Evolutionary conservation across 2,797 vertebrate species (phyloP), one percentile per base, ranked within the genome.

Genomic region (Galago senegalensis): DNA sequence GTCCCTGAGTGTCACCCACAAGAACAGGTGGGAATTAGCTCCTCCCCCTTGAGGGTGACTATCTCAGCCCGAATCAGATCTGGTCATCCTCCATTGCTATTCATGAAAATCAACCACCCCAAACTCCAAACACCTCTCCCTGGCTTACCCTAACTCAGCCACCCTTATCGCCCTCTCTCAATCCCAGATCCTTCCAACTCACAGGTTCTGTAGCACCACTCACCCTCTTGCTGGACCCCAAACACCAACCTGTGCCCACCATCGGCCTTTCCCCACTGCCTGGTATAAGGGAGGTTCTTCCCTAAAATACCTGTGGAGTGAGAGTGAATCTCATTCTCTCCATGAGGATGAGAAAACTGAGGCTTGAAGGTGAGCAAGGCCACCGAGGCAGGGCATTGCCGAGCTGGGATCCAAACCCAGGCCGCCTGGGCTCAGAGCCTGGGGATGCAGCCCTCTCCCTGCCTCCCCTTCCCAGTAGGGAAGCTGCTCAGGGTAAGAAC

Each of bases 361-460:
- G 82, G 8, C 65, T 11, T 34, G 1, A 80, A 77, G 29, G 27
- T 14, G 11, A 75, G 91, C 58, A 25, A 37, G 23, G 23, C 18
- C 69, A 49, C 67, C 5, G 14, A 20, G 34, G 23, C 1, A 43
- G 49, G 27, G 46, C 40, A 25, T 70, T 53, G 29, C 61, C 8
- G 25, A 67, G 63, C 65, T 10, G 49, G 9, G 37, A 16, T 25
- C 56, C 79, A 46, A 25, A 16, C 53, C 61, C 20, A 73, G 91
- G 58, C 37, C 86, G 70, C 87, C 73, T 17, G 70, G 75, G 23
- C 43, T 85, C 65, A 10, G 58, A 34, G 67, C 21, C 61, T 89
- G 49, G 70, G 63, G n/a, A 16, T 27, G 20, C 2, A 6, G 13
- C 6, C 7, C 1, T 14, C 2, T 37, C 3, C 3, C 7, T 25